Percentiles rank a stretch among this genome's conserved stretches.
Evolutionary conservation across 2,888 invertebrate species (phyloP).

Genomic region (Adelognathus sp.): DNA sequence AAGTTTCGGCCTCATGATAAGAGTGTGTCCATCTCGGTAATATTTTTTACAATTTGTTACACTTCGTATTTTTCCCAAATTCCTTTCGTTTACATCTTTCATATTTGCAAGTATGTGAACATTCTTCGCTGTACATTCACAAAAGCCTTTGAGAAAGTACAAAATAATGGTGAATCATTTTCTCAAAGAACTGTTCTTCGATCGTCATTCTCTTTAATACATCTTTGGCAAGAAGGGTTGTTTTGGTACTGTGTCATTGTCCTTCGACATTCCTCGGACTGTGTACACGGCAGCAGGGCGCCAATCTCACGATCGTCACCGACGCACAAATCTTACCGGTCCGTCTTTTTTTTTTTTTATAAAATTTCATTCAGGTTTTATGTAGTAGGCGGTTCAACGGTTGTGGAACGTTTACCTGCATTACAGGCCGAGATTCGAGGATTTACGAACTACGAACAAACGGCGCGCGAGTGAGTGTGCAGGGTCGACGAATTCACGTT

Average conservation of each 20-base stretch:
- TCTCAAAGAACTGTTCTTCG: neutral
- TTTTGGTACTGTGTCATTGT: neutral
- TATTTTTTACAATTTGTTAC: no score
- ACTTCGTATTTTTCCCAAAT: no score
- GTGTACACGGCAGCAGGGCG: conserved; percentile 9
- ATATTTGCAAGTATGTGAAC: no score
- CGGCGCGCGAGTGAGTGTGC: conserved; percentile 13
- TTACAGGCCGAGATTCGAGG: conserved; percentile 17
- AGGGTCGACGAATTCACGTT: conserved; percentile 52
- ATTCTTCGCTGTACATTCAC: no score
- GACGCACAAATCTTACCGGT: conserved; percentile 29
- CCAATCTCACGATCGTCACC: conserved; percentile 53
- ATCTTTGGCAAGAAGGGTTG: conserved; percentile 4
- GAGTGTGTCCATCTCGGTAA: no score
- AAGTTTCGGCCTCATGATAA: no score
- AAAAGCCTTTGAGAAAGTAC: no score
- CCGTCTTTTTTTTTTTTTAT: conserved; percentile 24
- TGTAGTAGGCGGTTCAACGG: conserved; percentile 48
- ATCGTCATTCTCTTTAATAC: neutral
- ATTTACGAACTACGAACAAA: conserved; percentile 42
- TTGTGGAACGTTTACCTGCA: conserved; percentile 51
- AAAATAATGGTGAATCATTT: neutral
- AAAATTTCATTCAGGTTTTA: conserved; percentile 55
- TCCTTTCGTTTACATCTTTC: no score
- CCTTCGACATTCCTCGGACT: conserved; percentile 13